These are phyloP conservation scores for Datnioides undecimradiatus DNA, from an alignment of 2,113 vertebrate genomes.

Conservation along the genomic window DNA sequence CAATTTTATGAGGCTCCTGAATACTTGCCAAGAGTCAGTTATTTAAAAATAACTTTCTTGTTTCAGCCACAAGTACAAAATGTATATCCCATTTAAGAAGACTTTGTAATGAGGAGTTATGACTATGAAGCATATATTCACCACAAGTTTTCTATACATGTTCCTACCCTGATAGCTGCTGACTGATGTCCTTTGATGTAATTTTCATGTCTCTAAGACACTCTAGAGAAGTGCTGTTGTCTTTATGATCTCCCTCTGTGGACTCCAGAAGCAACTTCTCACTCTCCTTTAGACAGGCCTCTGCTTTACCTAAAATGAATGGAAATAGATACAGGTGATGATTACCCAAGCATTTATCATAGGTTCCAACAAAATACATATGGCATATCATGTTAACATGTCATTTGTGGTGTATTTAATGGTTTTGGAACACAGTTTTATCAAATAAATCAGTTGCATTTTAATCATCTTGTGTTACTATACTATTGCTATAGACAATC, in stretches of 20 bases:
- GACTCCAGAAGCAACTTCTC: conserved; percentile 75
- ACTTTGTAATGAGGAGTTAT: not conserved
- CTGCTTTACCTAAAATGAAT: conserved; percentile 70
- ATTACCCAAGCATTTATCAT: not conserved
- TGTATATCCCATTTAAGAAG: not conserved
- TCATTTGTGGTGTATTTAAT: not conserved
- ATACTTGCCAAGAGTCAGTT: too few species aligned
- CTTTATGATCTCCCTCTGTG: conserved; percentile 56
- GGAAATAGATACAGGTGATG: not conserved
- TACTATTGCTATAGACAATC: too few species aligned
- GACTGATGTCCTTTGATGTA: conserved; percentile 70
- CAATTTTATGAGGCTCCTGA: not conserved
- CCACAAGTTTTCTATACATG: not conserved
- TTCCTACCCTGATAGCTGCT: conserved; percentile 75
- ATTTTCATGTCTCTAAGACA: conserved; percentile 75
- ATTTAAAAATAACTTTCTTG: too few species aligned
- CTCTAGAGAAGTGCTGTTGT: conserved; percentile 62
- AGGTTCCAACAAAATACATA: not conserved
- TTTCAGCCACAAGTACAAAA: not conserved
- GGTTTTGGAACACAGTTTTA: too few species aligned
- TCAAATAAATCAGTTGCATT: too few species aligned
- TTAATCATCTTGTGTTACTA: not conserved
- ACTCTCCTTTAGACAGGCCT: conserved; percentile 72
- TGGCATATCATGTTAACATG: too few species aligned
- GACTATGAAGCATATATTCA: not conserved